A percentile compares a stretch with the other conserved stretches of the same genome.
Evolutionary conservation across 2,888 invertebrate species (phyloP).

Genomic region (Trilocha varians): DNA sequence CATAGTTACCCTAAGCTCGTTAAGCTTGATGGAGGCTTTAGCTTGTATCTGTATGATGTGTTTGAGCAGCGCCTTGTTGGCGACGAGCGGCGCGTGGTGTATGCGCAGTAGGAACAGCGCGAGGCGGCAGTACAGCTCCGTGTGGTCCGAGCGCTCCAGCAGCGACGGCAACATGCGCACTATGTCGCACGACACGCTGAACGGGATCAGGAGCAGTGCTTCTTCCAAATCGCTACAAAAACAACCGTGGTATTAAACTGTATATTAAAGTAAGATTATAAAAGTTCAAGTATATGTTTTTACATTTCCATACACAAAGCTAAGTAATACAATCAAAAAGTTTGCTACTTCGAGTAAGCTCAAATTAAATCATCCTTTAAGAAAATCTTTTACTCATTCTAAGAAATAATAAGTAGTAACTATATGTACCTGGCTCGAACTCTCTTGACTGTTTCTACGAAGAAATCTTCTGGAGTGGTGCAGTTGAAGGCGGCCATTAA

Average conservation of each 20-base stretch:
- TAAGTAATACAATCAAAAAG: too few relatives aligned
- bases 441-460: constrained; percentile 83
- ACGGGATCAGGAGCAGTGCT: constrained; percentile 88
- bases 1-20: constrained; percentile 73
- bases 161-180: constrained; percentile 80
- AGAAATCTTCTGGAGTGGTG: constrained; percentile 82
- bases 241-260: neutral
- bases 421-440: constrained; percentile 82
- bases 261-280: neutral
- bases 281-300: too few relatives aligned
- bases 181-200: constrained; percentile 84
- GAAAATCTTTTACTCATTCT: too few relatives aligned
- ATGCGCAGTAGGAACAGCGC: constrained; percentile 83
- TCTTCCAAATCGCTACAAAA: constrained; percentile 90
- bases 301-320: too few relatives aligned
- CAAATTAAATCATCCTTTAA: too few relatives aligned
- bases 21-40: constrained; percentile 70
- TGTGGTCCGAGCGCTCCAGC: constrained; percentile 78
- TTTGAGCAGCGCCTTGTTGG: constrained; percentile 78
- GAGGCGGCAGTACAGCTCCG: constrained; percentile 84
- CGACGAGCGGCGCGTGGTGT: constrained; percentile 85
- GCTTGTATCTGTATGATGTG: constrained; percentile 77
- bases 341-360: too few relatives aligned
- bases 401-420: too few relatives aligned
- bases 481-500: constrained; percentile 88